A percentile compares a stretch with the other conserved stretches of the same genome.
Conservation (phyloP, 2,888 invertebrate genomes). For the Nymphalis c-album region DNA sequence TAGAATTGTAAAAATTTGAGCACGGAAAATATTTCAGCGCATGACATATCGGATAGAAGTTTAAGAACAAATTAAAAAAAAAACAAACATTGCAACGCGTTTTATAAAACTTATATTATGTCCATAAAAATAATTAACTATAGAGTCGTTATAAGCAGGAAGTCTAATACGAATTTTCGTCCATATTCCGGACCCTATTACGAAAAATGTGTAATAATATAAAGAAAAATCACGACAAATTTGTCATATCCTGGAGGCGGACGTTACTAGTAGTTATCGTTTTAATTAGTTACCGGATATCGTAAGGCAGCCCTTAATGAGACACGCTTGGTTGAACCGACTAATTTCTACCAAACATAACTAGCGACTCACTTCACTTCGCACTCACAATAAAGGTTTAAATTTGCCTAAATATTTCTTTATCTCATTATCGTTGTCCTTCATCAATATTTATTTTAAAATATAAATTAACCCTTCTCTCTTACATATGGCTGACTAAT, state of each 20-base stretch:
- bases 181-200: neutral
- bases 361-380: slow-evolving; percentile 18
- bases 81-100: too few relatives aligned
- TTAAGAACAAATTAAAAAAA: too few relatives aligned
- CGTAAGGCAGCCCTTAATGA: slow-evolving; percentile 61
- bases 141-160: neutral
- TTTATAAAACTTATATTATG: too few relatives aligned
- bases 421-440: too few relatives aligned
- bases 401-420: neutral
- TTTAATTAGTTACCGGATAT: slow-evolving; percentile 74
- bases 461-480: too few relatives aligned
- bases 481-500: too few relatives aligned
- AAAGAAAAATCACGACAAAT: slow-evolving; percentile 63
- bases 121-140: too few relatives aligned
- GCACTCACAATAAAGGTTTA: neutral
- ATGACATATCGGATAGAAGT: too few relatives aligned
- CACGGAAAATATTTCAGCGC: too few relatives aligned
- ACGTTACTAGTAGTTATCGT: slow-evolving; percentile 53
- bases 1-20: too few relatives aligned
- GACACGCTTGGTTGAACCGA: slow-evolving; percentile 55
- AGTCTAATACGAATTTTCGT: neutral
- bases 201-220: slow-evolving; percentile 21
- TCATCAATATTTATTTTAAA: too few relatives aligned
- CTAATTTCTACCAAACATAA: slow-evolving; percentile 45
- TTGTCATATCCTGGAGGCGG: slow-evolving; percentile 59